phyloP scores from a whole-genome alignment of 2,797 vertebrate species.

The Alcedo atthis region DNA sequence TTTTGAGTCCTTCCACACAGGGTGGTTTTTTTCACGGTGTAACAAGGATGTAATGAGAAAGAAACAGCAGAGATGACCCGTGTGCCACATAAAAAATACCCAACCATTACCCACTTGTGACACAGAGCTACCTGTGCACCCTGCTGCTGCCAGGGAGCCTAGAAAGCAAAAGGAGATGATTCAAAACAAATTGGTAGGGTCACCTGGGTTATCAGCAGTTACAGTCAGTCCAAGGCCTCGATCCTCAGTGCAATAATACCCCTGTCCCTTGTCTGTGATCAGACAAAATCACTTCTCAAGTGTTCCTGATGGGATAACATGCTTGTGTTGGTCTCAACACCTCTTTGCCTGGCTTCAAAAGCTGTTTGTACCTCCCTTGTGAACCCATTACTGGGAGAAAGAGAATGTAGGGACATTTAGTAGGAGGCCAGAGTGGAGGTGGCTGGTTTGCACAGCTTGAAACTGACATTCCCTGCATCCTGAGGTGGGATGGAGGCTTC shows the following conservation, averaged over 20 bases:
- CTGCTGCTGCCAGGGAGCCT: background rate
- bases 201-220: background rate
- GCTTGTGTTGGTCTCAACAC: background rate
- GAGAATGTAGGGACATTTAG: background rate
- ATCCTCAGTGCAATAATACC: background rate
- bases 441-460: background rate
- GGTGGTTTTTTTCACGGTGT: background rate
- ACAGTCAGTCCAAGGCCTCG: background rate
- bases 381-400: background rate
- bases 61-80: background rate
- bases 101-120: accelerated
- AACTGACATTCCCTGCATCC: background rate
- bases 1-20: background rate
- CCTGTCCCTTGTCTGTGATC: background rate
- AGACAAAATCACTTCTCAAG: background rate
- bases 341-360: background rate
- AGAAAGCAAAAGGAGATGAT: background rate
- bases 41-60: accelerated
- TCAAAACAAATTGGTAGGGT: background rate
- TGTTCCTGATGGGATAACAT: background rate
- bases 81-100: background rate
- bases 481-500: background rate
- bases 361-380: background rate
- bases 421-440: background rate
- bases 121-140: background rate